Base-by-base conservation (phyloP, 2,888 invertebrate genomes). In the Coremacera marginata region DNA sequence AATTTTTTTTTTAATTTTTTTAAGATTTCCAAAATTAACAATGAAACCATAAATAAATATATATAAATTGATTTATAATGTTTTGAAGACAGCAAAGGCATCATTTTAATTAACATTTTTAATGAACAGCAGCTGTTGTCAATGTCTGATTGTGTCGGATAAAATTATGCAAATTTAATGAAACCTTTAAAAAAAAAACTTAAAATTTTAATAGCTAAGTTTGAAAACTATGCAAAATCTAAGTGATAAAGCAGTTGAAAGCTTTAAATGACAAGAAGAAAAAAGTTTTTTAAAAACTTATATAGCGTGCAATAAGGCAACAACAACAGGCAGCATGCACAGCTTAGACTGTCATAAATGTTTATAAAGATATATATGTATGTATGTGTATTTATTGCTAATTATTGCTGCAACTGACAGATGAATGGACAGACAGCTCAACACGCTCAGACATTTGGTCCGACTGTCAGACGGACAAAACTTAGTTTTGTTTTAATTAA, bases 401-500 rank as follows among this genome's bases (percentile, higher is more conserved):
- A 51, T 74, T 25, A 65, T 65, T 52, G 63, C 63, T 27, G 51
- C 65, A 31, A 51, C 51, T 52, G 73, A n/a, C 73, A 74, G 52
- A 9, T 31, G 27, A n/a, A 19, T 49, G 16, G 49, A 27, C 37
- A 52, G 34, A 70, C 52, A 52, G 65, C 14, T 65, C 52, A 22
- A 31, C 65, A 31, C 11, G 14, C 49, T 19, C 55, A 25, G 25
- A 34, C 63, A 34, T 19, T 55, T 65, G 31, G 16, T n/a, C 9
- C 63, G 9, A 31, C 27, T 22, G 63, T n/a, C 31, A n/a, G 63
- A 65, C 37, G 14, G 34, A 34, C 72, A 37, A 22, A 60, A 25
- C n/a, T 44, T 27, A 27, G 49, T 55, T 65, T 67, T 65, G 73
- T 65, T 52, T 65, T 65, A 74, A 65, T 74, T 74, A 65, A 27